These are phyloP conservation scores for Poecilia gillii DNA, from an alignment of 2,797 vertebrate species.

Conservation along the genomic window DNA sequence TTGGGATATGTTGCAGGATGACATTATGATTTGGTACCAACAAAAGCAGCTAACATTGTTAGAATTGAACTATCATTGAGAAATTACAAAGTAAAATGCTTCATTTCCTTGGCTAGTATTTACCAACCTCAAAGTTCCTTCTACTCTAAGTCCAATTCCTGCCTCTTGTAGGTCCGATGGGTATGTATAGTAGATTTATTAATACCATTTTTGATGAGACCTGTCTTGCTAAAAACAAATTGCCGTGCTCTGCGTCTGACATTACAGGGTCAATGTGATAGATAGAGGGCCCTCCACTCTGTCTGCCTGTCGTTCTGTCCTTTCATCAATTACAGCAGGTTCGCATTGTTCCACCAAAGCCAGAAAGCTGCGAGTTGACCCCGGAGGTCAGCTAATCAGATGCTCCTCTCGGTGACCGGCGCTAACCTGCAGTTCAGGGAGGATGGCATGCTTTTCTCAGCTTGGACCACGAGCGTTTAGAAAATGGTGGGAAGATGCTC, in stretches of 20 bases:
- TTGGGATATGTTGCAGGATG: not conserved
- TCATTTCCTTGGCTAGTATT: not conserved
- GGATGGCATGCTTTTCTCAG: slow-evolving; percentile 47
- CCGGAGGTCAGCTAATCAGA: slow-evolving; percentile 75
- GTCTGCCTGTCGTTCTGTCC: slow-evolving; percentile 48
- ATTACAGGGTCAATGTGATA: slow-evolving; percentile 43
- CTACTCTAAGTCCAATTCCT: not conserved
- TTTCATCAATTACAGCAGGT: slow-evolving; percentile 67
- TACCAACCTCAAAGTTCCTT: not conserved
- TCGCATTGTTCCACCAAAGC: slow-evolving; percentile 71
- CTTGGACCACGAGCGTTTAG: slow-evolving; percentile 34
- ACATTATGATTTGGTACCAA: not conserved
- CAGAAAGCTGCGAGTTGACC: slow-evolving; percentile 66
- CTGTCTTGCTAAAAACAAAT: slow-evolving; percentile 19
- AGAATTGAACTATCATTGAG: too few species aligned
- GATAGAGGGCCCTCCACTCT: slow-evolving; percentile 40
- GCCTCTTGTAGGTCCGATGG: not conserved
- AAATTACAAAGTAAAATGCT: too few species aligned
- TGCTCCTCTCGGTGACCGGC: slow-evolving; percentile 67
- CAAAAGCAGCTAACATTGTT: too few species aligned
- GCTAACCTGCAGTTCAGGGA: slow-evolving; percentile 60
- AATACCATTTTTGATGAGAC: not conserved
- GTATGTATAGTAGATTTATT: not conserved
- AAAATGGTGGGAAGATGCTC: slow-evolving; percentile 19
- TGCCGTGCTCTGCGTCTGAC: slow-evolving; percentile 9